Evolutionary conservation across 2,888 invertebrate species (phyloP).

Genomic region (Sarcophaga carnaria): DNA sequence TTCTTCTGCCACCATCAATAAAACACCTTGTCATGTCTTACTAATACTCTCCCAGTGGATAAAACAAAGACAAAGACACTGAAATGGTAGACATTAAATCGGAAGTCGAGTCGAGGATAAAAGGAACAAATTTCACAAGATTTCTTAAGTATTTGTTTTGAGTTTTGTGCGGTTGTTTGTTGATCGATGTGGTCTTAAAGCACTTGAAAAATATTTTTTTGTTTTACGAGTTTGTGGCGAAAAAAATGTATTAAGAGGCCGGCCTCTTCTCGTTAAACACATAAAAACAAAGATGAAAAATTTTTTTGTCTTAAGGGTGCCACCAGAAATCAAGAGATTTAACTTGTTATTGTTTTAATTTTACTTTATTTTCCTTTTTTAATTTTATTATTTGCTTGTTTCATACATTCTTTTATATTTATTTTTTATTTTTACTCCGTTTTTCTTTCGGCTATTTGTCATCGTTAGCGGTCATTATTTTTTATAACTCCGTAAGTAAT

Average conservation of each 20-base stretch:
- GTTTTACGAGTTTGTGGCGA: conserved; percentile 43
- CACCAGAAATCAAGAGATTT: conserved; percentile 37
- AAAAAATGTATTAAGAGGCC: conserved; percentile 35
- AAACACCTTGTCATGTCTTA: conserved; percentile 10
- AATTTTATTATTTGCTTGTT: conserved; percentile 27
- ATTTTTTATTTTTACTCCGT: neutral
- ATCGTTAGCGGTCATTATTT: conserved; percentile 34
- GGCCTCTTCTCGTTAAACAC: conserved; percentile 42
- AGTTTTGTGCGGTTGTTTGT: conserved; percentile 24
- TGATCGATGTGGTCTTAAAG: conserved; percentile 35
- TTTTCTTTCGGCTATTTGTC: neutral
- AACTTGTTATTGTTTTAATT: conserved; percentile 49
- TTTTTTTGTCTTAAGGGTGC: conserved; percentile 48
- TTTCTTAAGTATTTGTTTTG: conserved; percentile 57
- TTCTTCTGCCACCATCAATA: neutral
- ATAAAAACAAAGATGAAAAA: conserved; percentile 33
- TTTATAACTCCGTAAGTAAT: conserved; percentile 46
- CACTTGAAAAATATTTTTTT: conserved; percentile 7
- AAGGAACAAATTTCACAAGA: conserved; percentile 36
- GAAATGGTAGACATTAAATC: conserved; percentile 1
- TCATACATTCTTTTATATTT: conserved; percentile 32
- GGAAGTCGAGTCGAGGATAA: neutral
- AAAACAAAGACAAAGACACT: neutral
- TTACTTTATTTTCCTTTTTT: too few relatives aligned
- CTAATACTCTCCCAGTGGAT: conserved; percentile 29